phyloP scores from a whole-genome alignment of 2,113 vertebrate species.

The Rynchops niger region DNA sequence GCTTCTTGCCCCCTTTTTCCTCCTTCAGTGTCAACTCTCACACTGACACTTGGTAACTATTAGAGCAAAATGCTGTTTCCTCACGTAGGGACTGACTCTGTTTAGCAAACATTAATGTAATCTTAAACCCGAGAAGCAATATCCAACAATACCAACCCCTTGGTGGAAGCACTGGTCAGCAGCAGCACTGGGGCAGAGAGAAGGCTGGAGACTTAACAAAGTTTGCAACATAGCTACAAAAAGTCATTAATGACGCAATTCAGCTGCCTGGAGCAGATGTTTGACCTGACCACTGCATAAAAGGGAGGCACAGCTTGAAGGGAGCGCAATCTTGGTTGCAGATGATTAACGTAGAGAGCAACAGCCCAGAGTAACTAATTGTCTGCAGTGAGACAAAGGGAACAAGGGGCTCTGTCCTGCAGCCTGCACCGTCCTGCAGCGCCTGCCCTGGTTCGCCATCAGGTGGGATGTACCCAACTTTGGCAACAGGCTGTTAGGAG shows the following conservation, averaged over 20 bases:
- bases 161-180: neutral
- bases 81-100: neutral
- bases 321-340: neutral
- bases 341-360: neutral
- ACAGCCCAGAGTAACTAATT: neutral
- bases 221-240: neutral
- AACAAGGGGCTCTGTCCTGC: neutral
- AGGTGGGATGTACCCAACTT: neutral
- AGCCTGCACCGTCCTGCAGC: accelerated
- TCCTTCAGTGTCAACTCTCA: neutral
- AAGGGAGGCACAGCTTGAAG: neutral
- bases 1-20: neutral
- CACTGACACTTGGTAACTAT: neutral
- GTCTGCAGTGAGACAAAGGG: neutral
- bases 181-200: neutral
- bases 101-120: neutral
- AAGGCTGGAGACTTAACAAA: slow-evolving; percentile 1
- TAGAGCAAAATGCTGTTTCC: neutral
- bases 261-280: slow-evolving; percentile 50
- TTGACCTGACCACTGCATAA: neutral
- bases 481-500: neutral
- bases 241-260: neutral
- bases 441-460: neutral
- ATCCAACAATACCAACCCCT: neutral
- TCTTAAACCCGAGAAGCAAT: neutral